A percentile compares a stretch with the other conserved stretches of the same genome.
These are phyloP conservation scores for Atrina japonica DNA, from an alignment of 2,888 invertebrate species.

Conservation along the genomic window DNA sequence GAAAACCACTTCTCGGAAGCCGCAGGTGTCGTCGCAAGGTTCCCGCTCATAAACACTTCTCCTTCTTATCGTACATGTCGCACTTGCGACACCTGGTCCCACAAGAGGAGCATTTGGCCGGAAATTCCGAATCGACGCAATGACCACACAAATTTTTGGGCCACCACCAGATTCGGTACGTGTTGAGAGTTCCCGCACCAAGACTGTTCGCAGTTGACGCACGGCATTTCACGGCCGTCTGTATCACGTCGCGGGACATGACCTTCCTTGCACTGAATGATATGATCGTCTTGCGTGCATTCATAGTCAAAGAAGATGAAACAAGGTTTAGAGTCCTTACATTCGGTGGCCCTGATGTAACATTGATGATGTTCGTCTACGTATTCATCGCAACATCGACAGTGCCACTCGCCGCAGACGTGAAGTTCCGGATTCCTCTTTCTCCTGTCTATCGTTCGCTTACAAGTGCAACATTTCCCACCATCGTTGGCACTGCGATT, in stretches of 20 bases:
- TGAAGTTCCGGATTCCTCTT: constrained; percentile 8
- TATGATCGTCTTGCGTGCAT: constrained; percentile 12
- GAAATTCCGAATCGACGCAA: too few relatives aligned
- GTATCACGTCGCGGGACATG: not conserved
- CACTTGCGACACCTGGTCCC: constrained; percentile 24
- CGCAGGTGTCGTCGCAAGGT: constrained; percentile 37
- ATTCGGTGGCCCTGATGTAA: constrained; percentile 5
- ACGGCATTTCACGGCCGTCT: not conserved
- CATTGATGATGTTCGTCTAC: constrained; percentile 6
- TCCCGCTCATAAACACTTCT: not conserved
- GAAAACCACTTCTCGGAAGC: constrained; percentile 41
- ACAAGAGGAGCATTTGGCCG: constrained; percentile 15
- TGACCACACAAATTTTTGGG: too few relatives aligned
- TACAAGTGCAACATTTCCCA: constrained; percentile 17
- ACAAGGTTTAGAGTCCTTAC: not conserved
- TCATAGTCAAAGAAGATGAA: constrained; percentile 24
- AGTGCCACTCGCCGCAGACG: constrained; percentile 4
- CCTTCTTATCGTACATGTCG: constrained; percentile 2
- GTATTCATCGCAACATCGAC: not conserved
- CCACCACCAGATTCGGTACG: too few relatives aligned
- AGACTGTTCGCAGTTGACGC: too few relatives aligned
- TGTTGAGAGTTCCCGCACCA: too few relatives aligned
- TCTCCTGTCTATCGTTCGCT: not conserved
- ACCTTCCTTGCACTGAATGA: not conserved
- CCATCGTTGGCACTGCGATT: not conserved